Evolutionary conservation across 2,888 invertebrate genomes (phyloP), one percentile per base, ranked within the genome.

Genomic region (Ichneumoninae sp.): DNA sequence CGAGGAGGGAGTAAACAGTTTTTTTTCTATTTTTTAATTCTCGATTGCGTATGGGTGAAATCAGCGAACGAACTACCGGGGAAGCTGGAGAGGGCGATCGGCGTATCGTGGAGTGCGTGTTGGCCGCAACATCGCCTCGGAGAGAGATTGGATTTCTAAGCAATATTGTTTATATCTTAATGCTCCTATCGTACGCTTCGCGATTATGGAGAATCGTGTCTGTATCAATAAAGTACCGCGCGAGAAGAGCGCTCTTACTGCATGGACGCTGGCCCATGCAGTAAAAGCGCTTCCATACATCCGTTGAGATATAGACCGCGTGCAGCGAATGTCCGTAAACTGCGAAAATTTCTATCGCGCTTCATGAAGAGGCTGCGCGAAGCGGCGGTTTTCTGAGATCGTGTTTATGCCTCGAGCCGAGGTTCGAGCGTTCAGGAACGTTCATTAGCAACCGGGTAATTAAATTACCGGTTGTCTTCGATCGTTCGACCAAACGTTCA

Each of bases 111-210:
- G 5, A 72, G 66, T 76, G 71, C 65, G 33, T 57, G 81, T 36
- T 26, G 22, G 36, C 66, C 5, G 13, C n/a, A 19, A 3, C 3
- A 10, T 8, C n/a, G 30, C 44, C 44, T 47, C 13, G 16, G 44
- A 26, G 44, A 66, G 71, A 77, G 77, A 78, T 78, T 78, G 77
- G 60, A 82, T 82, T 82, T 82, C 72, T 71, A 60, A 72, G 82
- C 71, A 82, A 82, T 60, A 72, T 72, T 78, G 82, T 78, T 72
- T 77, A 68, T 68, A 50, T 72, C 66, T 40, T 44, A 16, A 44
- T 47, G 44, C 4, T 76, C 1, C 65, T 66, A 54, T 4, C 10
- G 52, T 3, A 16, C 22, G 33, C 47, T 68, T 26, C 62, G 50
- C n/a, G 65, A 36, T 54, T 57, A 71, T 50, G 76, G 54, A 66